Evolutionary conservation across 2,888 invertebrate genomes (phyloP).

Genomic region (Sepiola atlantica): DNA sequence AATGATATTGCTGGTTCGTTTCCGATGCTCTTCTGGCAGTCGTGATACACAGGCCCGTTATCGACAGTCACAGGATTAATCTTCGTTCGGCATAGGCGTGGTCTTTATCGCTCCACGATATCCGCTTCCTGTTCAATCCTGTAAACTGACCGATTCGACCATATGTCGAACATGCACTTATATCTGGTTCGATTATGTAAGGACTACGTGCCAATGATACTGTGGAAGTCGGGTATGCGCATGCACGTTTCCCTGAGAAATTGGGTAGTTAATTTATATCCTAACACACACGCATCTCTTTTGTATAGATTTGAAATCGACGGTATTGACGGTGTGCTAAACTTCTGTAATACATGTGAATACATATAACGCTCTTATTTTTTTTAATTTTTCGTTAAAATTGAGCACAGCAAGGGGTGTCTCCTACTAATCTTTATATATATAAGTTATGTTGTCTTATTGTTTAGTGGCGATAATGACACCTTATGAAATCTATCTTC

Average conservation of each 20-base stretch:
- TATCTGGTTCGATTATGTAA: background rate
- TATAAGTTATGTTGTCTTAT: too few relatives aligned
- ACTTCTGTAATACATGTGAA: too few relatives aligned
- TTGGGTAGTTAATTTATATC: too few relatives aligned
- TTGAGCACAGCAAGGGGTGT: too few relatives aligned
- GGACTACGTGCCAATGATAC: background rate
- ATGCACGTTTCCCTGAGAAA: background rate
- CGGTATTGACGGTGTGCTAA: too few relatives aligned
- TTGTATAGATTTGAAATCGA: too few relatives aligned
- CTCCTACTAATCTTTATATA: too few relatives aligned
- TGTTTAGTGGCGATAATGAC: too few relatives aligned
- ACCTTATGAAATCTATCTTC: too few relatives aligned
- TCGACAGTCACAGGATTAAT: background rate
- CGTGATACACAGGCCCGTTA: background rate
- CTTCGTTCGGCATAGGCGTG: background rate
- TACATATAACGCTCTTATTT: too few relatives aligned
- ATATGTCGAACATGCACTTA: background rate
- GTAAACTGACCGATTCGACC: background rate
- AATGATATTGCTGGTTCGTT: background rate
- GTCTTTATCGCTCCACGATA: background rate
- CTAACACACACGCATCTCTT: too few relatives aligned
- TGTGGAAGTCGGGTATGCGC: background rate
- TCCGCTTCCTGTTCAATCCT: background rate
- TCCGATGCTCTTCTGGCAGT: background rate
- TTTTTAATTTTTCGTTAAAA: too few relatives aligned